phyloP scores from a whole-genome alignment of 2,113 vertebrate genomes.

The Grallaria varia region DNA sequence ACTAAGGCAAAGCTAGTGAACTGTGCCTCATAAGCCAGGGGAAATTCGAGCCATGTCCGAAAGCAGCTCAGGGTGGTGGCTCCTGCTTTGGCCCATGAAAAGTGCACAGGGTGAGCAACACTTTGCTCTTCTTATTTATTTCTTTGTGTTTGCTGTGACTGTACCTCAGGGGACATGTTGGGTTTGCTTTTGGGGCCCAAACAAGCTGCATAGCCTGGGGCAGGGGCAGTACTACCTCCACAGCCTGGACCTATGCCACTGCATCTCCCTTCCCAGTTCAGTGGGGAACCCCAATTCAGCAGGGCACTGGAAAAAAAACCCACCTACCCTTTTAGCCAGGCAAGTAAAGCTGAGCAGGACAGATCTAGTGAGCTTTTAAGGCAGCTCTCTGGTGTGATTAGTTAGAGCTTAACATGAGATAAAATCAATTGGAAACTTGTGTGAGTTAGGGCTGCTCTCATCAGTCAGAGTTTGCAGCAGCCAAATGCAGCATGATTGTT shows the following conservation, averaged over 20 bases:
- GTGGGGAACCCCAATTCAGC: rapidly evolving
- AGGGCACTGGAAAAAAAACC: neutral
- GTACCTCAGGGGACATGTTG: neutral
- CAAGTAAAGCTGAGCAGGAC: neutral
- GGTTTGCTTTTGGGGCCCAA: neutral
- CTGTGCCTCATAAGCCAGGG: neutral
- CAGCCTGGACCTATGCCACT: neutral
- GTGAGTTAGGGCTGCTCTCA: slow-evolving; percentile 53
- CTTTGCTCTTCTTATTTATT: neutral
- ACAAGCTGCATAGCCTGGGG: neutral
- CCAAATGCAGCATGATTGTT: slow-evolving; percentile 49
- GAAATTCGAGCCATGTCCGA: neutral
- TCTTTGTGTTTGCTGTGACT: neutral
- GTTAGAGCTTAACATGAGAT: slow-evolving; percentile 61
- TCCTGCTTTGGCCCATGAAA: neutral
- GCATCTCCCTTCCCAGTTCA: neutral
- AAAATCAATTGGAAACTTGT: slow-evolving; percentile 64
- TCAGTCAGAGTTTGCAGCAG: slow-evolving; percentile 58
- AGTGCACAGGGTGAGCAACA: rapidly evolving
- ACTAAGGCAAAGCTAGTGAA: slow-evolving; percentile 47
- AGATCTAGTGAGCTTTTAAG: slow-evolving; percentile 51
- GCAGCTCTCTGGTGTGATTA: slow-evolving; percentile 40
- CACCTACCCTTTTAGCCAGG: neutral
- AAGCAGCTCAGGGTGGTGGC: neutral
- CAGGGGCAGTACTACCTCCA: neutral